Conservation (phyloP, 2,113 vertebrate genomes). For the Forbesichthys papilliferus region DNA sequence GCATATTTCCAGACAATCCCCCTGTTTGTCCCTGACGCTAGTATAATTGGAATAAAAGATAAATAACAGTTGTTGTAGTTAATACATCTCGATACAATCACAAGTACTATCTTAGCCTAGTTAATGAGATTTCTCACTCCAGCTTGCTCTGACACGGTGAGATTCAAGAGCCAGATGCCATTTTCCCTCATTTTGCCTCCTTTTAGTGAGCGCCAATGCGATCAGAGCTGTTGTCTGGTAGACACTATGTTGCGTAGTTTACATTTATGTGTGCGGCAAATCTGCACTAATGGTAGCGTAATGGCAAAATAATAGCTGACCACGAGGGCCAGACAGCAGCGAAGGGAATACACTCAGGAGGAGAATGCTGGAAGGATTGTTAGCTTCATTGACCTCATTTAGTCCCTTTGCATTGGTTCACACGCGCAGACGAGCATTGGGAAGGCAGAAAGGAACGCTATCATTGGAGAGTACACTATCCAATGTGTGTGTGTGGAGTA, state of each 20-base stretch:
- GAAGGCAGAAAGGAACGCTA: conserved; percentile 7
- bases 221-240: conserved; percentile 42
- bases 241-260: conserved; percentile 34
- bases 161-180: conserved; percentile 27
- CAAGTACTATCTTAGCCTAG: background rate
- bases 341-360: conserved; percentile 35
- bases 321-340: conserved; percentile 33
- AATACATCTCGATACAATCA: background rate
- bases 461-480: too few relatives aligned
- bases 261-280: conserved; percentile 23
- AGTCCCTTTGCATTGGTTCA: conserved; percentile 38
- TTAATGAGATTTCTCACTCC: background rate
- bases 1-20: too few relatives aligned
- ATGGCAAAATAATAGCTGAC: conserved; percentile 52
- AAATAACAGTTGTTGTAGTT: conserved; percentile 3
- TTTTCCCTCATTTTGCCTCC: conserved; percentile 7
- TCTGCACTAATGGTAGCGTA: conserved; percentile 46
- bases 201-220: conserved; percentile 14
- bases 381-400: conserved; percentile 55
- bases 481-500: too few relatives aligned
- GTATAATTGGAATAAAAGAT: background rate
- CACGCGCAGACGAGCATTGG: conserved; percentile 17
- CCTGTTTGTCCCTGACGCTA: too few relatives aligned
- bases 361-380: conserved; percentile 5
- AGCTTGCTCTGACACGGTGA: conserved; percentile 8